Percentiles rank a stretch among this genome's conserved stretches.
Evolutionary conservation across 2,797 vertebrate species (phyloP).

Genomic region (Enteromius radiatus): DNA sequence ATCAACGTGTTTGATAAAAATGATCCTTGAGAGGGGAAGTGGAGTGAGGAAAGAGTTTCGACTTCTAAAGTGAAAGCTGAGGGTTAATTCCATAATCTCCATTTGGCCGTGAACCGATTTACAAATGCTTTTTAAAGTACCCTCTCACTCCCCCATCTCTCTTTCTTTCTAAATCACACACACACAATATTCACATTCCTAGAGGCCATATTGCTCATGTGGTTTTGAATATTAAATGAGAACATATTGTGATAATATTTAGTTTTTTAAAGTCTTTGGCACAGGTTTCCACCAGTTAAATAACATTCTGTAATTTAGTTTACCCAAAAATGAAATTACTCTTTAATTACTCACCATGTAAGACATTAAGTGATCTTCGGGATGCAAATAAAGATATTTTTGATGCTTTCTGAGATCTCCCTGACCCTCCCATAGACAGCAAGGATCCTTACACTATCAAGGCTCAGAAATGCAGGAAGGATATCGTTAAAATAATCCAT

Average conservation of each 20-base stretch:
- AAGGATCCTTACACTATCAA: no score
- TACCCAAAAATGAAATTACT: no score
- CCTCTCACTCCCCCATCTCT: no score
- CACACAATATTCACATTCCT: not conserved
- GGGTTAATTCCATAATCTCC: conserved; percentile 69
- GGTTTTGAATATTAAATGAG: not conserved
- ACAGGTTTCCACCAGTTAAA: not conserved
- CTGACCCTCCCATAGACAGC: no score
- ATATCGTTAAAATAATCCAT: no score
- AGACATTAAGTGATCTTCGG: no score
- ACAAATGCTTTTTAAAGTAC: conserved; percentile 24
- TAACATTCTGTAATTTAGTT: not conserved
- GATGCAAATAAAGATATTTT: no score
- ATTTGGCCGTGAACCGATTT: conserved; percentile 68
- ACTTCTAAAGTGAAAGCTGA: conserved; percentile 62
- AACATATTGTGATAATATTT: not conserved
- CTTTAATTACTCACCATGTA: no score
- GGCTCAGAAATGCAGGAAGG: no score
- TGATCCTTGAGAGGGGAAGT: not conserved
- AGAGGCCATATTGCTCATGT: conserved; percentile 2
- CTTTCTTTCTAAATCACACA: not conserved
- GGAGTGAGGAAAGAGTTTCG: conserved; percentile 15
- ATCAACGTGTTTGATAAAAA: not conserved
- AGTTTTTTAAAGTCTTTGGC: not conserved
- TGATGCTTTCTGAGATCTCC: no score